A percentile compares a stretch with the other conserved stretches of the same genome.
Evolutionary conservation across 2,113 vertebrate species (phyloP).

Genomic region (Narcine bancroftii): DNA sequence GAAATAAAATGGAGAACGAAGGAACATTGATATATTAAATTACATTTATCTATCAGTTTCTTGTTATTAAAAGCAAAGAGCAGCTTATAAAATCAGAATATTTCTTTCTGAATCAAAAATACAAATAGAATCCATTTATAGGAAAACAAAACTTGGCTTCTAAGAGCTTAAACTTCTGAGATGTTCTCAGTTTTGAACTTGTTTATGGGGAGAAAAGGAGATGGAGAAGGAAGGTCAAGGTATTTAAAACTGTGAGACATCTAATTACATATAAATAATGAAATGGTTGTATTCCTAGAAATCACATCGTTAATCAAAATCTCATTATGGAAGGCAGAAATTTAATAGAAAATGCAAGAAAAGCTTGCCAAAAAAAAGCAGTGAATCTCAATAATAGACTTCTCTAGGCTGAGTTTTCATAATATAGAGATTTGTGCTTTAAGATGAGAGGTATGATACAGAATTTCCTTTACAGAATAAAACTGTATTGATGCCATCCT

Average conservation of each 20-base stretch:
- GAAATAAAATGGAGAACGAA: neutral
- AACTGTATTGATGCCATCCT: neutral
- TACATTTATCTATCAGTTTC: neutral
- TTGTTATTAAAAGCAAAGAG: neutral
- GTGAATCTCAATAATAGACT: too few species aligned
- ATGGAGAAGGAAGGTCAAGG: neutral
- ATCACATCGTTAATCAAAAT: too few species aligned
- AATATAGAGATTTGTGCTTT: too few species aligned
- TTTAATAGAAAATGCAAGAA: too few species aligned
- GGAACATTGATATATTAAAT: neutral
- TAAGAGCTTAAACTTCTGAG: neutral
- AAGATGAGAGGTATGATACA: neutral
- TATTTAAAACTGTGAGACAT: neutral
- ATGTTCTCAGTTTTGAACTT: neutral
- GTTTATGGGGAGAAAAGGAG: neutral
- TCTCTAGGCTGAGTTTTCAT: too few species aligned
- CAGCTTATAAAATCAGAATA: neutral
- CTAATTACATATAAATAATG: neutral
- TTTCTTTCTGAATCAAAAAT: neutral
- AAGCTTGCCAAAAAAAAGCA: too few species aligned
- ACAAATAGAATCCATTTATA: neutral
- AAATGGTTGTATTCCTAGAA: too few species aligned
- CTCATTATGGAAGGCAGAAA: too few species aligned
- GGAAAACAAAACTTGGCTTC: neutral
- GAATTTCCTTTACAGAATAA: neutral